Evolutionary conservation across 1,140 invertebrate species (phyloP), one percentile per base, ranked within the genome.

Genomic region (Achroia grisella): DNA sequence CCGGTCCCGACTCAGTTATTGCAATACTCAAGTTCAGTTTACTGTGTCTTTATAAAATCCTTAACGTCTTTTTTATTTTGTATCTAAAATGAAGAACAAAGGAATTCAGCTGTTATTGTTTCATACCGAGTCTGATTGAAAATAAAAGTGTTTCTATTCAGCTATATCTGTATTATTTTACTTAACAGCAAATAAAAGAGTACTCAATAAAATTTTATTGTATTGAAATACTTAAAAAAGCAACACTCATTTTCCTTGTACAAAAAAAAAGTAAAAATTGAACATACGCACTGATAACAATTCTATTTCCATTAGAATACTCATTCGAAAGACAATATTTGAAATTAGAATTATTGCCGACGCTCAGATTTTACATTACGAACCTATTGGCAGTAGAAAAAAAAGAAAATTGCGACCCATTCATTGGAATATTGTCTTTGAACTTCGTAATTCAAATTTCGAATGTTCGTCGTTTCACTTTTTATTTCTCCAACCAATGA

Each of bases 401-500:
- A 31, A 36, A 37, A 37, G 35, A 37, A 37, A 37, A 37, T 37
- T 37, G 35, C 9, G 13, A n/a, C 35, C 15, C 14, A 37, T 37
- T 37, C 35, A 37, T 17, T 37, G 14, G 14, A 4, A 37, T 13
- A 37, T 37, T 37, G 35, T 37, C 35, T 37, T 37, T 37, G 35
- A 37, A 37, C 35, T 37, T 37, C 35, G 35, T 17, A 37, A 37
- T 37, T 37, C 35, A 37, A 37, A 37, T 17, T 37, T 37, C 14
- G 17, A 17, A 37, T n/a, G 9, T 37, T 37, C 35, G 4, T 10
- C 14, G 8, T 37, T 37, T 37, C 17, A 37, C 35, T 37, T 37
- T 37, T 14, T 17, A 37, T 37, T 17, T 10, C 15, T 17, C 14
- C 35, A 37, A 31, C 30, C 11, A n/a, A 37, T 12, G 17, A 37